Conservation (phyloP, 2,888 invertebrate species). For the Byasa hedistus region DNA sequence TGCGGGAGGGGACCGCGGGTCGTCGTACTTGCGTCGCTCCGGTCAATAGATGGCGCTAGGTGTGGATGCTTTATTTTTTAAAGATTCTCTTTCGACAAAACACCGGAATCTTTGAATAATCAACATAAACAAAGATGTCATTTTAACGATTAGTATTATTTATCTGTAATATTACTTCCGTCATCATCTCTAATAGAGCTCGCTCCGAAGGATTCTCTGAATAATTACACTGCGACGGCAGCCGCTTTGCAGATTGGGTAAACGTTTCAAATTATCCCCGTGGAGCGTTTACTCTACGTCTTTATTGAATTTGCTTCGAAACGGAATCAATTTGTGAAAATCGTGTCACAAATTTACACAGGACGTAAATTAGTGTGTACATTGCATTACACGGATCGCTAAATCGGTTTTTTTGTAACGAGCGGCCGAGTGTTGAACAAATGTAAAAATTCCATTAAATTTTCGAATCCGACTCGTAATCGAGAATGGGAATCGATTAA, state of each 20-base stretch:
- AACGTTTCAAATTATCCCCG: constrained; percentile 68
- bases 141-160: background rate
- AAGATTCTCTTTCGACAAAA: background rate
- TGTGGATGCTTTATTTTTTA: constrained; percentile 7
- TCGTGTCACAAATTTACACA: constrained; percentile 67
- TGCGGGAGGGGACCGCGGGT: constrained; percentile 41
- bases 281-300: constrained; percentile 66
- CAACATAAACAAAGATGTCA: constrained; percentile 2
- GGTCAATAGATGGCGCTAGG: constrained; percentile 64
- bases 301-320: constrained; percentile 59
- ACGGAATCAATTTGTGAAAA: constrained; percentile 72
- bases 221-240: constrained; percentile 44
- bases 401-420: constrained; percentile 48
- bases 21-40: constrained; percentile 32
- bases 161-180: constrained; percentile 3
- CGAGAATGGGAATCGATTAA: constrained; percentile 57
- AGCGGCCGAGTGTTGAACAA: constrained; percentile 42
- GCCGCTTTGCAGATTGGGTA: constrained; percentile 64
- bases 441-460: constrained; percentile 60
- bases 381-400: constrained; percentile 52
- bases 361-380: constrained; percentile 75
- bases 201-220: constrained; percentile 29
- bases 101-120: background rate
- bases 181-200: background rate
- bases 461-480: constrained; percentile 51